Conservation (phyloP, 2,797 vertebrate species). For the Peromyscus aztecus region DNA sequence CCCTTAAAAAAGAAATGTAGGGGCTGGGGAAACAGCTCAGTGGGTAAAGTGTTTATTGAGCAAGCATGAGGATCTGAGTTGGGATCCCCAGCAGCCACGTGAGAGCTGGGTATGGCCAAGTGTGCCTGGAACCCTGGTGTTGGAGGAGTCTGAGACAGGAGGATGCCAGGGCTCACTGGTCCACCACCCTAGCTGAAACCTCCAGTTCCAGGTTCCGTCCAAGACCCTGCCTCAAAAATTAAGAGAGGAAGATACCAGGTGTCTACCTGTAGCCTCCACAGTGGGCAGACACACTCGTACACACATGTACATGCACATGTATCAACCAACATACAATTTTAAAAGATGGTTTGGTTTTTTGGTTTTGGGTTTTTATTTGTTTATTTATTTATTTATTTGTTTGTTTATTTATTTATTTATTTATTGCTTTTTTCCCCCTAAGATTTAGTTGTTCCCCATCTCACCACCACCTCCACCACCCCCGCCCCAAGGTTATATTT, state of each 20-base stretch:
- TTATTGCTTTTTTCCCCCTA: not conserved
- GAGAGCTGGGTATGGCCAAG: not conserved
- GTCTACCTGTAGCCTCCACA: not conserved
- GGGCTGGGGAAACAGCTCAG: not conserved
- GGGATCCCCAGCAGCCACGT: not conserved
- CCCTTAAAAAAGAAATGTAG: not conserved
- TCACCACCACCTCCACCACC: accelerated
- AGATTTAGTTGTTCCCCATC: not conserved
- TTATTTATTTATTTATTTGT: too few species aligned
- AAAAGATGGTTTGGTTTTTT: not conserved
- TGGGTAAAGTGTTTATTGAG: not conserved
- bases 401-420: too few species aligned
- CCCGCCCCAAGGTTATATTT: not conserved
- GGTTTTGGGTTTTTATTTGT: too few species aligned
- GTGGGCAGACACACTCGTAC: not conserved
- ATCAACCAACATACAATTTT: not conserved
- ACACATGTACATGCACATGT: not conserved
- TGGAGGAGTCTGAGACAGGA: not conserved
- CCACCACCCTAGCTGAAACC: not conserved
- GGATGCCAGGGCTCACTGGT: too few species aligned
- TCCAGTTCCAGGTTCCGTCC: not conserved
- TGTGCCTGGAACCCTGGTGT: too few species aligned
- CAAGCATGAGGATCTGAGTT: not conserved
- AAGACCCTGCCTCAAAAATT: not conserved
- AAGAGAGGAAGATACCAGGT: not conserved